A percentile compares a stretch with the other conserved stretches of the same genome.
Conservation (phyloP, 2,888 invertebrate species). For the Drosophila robusta region DNA sequence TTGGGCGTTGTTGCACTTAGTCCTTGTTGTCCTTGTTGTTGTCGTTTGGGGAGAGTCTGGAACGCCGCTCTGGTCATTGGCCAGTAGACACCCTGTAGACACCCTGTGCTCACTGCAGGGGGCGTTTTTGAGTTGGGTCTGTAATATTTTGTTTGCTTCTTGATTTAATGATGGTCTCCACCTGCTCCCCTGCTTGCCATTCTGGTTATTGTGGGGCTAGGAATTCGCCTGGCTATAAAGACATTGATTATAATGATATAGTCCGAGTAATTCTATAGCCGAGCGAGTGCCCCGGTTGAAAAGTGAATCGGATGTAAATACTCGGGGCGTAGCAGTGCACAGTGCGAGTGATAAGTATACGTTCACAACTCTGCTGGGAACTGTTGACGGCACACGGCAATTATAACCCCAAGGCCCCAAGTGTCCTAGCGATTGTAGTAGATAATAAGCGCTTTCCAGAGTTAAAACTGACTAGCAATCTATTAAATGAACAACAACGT, state of each 20-base stretch:
- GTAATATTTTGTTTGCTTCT: constrained; percentile 63
- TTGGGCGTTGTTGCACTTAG: constrained; percentile 69
- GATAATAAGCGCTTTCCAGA: background rate
- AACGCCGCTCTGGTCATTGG: constrained; percentile 7
- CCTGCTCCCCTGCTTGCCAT: constrained; percentile 16
- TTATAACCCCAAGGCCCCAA: constrained; percentile 8
- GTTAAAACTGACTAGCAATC: background rate
- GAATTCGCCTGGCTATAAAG: constrained; percentile 41
- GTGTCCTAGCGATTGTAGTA: background rate
- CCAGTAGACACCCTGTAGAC: constrained; percentile 28
- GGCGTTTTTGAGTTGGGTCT: constrained; percentile 15
- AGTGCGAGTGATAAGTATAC: constrained; percentile 32
- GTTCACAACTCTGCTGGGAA: constrained; percentile 3
- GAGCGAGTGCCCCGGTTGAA: background rate
- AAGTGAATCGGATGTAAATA: constrained; percentile 4
- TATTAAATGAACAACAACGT: background rate
- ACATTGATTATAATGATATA: constrained; percentile 62
- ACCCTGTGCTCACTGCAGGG: constrained; percentile 21
- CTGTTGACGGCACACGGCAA: constrained; percentile 23
- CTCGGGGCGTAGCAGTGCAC: constrained; percentile 17
- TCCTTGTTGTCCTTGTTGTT: constrained; percentile 11
- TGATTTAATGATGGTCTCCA: constrained; percentile 69
- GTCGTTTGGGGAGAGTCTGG: background rate
- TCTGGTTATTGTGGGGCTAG: constrained; percentile 27
- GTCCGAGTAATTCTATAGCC: constrained; percentile 7